Evolutionary conservation across 2,888 invertebrate species (phyloP), one percentile per base, ranked within the genome.

Genomic region (Stenurella melanura): DNA sequence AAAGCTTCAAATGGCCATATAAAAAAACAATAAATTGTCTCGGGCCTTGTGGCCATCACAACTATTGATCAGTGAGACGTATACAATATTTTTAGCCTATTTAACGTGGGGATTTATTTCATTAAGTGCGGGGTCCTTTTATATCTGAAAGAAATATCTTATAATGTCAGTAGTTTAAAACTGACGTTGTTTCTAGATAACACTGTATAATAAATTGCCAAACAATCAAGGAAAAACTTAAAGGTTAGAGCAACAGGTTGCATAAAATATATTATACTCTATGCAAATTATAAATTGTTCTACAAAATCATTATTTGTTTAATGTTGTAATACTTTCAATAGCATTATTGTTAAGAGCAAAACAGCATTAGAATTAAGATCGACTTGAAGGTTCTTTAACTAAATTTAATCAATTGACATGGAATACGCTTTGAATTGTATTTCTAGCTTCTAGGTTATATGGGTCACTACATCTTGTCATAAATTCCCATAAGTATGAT

Each of bases 271-370:
- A 34, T 34, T 34, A 18, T 64, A 38, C 17, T 18, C 2, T 64
- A 64, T 64, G 64, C 26, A 64, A 64, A 64, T 64, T 64, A 50
- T n/a, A 6, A 2, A 42, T 64, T 64, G 64, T 64, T 18, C 64
- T 18, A 19, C 26, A 30, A 64, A 38, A 64, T 64, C 30, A 0
- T n/a, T 26, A 6, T 26, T 3, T n/a, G 34, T 42, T 64, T 42
- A 10, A 10, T 42, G 17, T 34, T 64, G 64, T 18, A 17, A 11
- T 42, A 42, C 17, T 18, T 34, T 18, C 38, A 19, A 42, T 38
- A 42, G 7, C 18, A 17, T n/a, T 42, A 64, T 64, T 61, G 61
- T 61, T 64, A 12, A 19, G n/a, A 42, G n/a, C 6, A 50, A 50
- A 50, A 50, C n/a, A n/a, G n/a, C 50, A 50, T 50, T 50, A 64